Evolutionary conservation across 2,113 vertebrate genomes (phyloP), one percentile per base, ranked within the genome.

Genomic region (Pseudopodoces humilis): DNA sequence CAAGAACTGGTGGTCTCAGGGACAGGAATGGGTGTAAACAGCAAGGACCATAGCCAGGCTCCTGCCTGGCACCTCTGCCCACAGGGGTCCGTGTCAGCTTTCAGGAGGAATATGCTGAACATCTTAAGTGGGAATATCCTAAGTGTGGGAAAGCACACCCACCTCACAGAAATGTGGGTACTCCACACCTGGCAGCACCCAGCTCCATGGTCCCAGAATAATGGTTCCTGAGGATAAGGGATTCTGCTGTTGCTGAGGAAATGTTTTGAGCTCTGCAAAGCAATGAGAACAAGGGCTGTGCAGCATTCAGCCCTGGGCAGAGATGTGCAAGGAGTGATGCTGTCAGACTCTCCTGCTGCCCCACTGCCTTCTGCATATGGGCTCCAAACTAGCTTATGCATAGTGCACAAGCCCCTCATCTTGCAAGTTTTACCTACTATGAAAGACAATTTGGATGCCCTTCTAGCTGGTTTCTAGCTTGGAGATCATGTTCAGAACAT

Each of bases 241-340:
- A 19, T 27, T 68, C 49, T 56, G 44, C 76, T 79, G n/a, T 35
- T 63, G 43, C 58, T 76, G 77, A 33, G 70, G 30, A 55, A 63
- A 83, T 15, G 28, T 8, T 39, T 39, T 44, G 30, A 55, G n/a
- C 22, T 70, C 71, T 79, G 62, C 43, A 67, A 88, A 75, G 52
- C 37, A 52, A 50, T 6, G 10, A 49, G 16, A 15, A 60, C n/a
- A 65, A 69, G 13, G 8, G 15, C 44, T 7, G 14, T 44, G 50
- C n/a, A 74, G 46, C 27, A 23, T 47, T 59, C 9, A 22, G 69
- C 21, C 69, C 13, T 0, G 0, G 44, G 15, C 33, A 49, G 56
- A 74, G 7, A 14, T n/a, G 52, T 41, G 21, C 69, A 63, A 62
- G 33, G 33, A 68, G 16, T 27, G 33, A 41, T 74, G 72, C 41